Evolutionary conservation across 2,888 invertebrate species (phyloP).

Genomic region (Diploptera punctata): DNA sequence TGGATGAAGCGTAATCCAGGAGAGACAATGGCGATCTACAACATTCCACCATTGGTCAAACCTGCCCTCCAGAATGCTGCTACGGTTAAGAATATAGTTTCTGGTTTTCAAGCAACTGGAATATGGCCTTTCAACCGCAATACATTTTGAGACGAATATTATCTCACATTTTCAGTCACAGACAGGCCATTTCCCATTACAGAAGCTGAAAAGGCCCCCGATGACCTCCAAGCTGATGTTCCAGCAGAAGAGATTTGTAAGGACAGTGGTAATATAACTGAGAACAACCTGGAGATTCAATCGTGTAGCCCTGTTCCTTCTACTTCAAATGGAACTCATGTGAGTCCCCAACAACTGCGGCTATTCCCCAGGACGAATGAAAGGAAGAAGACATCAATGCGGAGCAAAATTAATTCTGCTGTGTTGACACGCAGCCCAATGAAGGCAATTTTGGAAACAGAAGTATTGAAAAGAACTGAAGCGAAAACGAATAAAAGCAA

Average conservation of each 20-base stretch:
- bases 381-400: not conserved
- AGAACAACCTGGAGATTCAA: not conserved
- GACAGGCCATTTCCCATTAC: not conserved
- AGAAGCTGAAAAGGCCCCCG: not conserved
- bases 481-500: not conserved
- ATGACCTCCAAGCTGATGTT: not conserved
- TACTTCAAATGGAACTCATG: not conserved
- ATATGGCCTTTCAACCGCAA: not conserved
- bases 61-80: not conserved
- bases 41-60: slow-evolving; percentile 9
- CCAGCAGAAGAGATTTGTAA: too few relatives aligned
- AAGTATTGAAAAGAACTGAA: not conserved
- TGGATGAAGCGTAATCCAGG: slow-evolving; percentile 35
- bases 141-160: not conserved
- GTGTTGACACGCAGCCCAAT: not conserved
- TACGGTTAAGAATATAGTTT: not conserved
- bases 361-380: not conserved
- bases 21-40: slow-evolving; percentile 15
- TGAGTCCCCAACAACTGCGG: not conserved
- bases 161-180: not conserved
- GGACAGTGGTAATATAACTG: not conserved
- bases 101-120: not conserved
- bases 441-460: not conserved
- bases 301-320: not conserved
- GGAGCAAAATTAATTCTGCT: not conserved